Base-by-base conservation (phyloP, 2,888 invertebrate genomes). In the Drosophila trichaetosa region DNA sequence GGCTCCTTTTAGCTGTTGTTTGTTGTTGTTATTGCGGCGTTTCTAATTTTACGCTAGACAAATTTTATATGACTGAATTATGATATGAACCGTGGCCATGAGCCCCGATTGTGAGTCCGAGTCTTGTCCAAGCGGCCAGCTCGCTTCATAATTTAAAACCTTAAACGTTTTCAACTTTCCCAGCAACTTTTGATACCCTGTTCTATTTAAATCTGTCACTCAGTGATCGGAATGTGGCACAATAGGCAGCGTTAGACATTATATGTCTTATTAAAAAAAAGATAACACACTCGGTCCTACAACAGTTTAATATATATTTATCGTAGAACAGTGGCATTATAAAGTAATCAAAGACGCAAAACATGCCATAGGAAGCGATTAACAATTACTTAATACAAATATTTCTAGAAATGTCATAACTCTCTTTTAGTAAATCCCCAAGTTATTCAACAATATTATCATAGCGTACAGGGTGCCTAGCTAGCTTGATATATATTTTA, bases 1-100 rank as follows among this genome's bases (percentile, higher is more conserved):
- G 66, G 69, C 66, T 68, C 73, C 73, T 76, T 76, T 79, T 76
- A 68, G 79, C 63, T 66, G 65, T 42, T 49, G 42, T n/a, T 66
- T 72, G 76, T 73, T 73, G 74, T 68, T 75, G 71, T 70, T 72
- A 59, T 70, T 74, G 69, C 66, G 64, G 89, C 80, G 78, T 90
- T 91, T 92, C 89, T 91, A 92, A 92, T 92, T 92, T 92, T 90
- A 91, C 90, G 92, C 91, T 89, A 91, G 91, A 92, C 87, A 87
- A 91, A 91, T 90, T 92, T 92, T 90, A 86, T 91, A 91, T 87
- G 91, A 90, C 90, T 89, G 90, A 91, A 91, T 90, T 87, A 89
- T 89, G 85, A 82, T 80, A 87, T 89, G 85, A 87, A 71, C 73
- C 82, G 79, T 87, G 79, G 79, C 75, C 80, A 76, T 21, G 51